phyloP scores from a whole-genome alignment of 2,888 invertebrate genomes.

The Trichopria drosophilae region DNA sequence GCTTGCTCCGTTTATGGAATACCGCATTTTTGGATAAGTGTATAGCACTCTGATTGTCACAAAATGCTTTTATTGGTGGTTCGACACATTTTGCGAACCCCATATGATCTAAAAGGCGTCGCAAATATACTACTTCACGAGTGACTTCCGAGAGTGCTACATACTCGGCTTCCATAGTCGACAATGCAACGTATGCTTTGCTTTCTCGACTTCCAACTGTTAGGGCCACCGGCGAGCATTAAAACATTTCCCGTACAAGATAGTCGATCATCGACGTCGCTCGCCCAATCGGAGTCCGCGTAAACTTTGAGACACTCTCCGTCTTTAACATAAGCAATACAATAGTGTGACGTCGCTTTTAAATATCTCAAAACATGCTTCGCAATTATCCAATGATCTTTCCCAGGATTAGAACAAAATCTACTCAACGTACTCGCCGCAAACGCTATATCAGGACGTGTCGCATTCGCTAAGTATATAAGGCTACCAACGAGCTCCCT shows the following conservation, averaged over 20 bases:
- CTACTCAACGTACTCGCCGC: conserved; percentile 30
- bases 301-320: conserved; percentile 21
- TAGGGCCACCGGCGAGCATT: conserved; percentile 10
- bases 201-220: conserved; percentile 25
- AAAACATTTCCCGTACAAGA: conserved; percentile 30
- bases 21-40: conserved; percentile 25
- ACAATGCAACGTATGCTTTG: conserved; percentile 21
- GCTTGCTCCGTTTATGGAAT: conserved; percentile 31
- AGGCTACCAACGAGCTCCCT: conserved; percentile 34
- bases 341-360: conserved; percentile 26
- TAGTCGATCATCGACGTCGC: conserved; percentile 27
- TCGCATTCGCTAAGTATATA: conserved; percentile 34
- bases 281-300: conserved; percentile 32
- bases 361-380: conserved; percentile 33
- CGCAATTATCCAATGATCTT: conserved; percentile 28
- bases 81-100: conserved; percentile 16
- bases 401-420: conserved; percentile 25
- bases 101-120: conserved; percentile 11
- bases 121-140: conserved; percentile 12
- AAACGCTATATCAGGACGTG: conserved; percentile 33
- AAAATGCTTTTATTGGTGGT: conserved; percentile 7
- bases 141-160: conserved; percentile 14
- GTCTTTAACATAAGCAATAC: conserved; percentile 28
- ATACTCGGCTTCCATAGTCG: conserved; percentile 22
- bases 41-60: too few relatives aligned